A percentile compares a stretch with the other conserved stretches of the same genome.
phyloP scores from a whole-genome alignment of 2,888 invertebrate genomes.

The Eurois occulta region DNA sequence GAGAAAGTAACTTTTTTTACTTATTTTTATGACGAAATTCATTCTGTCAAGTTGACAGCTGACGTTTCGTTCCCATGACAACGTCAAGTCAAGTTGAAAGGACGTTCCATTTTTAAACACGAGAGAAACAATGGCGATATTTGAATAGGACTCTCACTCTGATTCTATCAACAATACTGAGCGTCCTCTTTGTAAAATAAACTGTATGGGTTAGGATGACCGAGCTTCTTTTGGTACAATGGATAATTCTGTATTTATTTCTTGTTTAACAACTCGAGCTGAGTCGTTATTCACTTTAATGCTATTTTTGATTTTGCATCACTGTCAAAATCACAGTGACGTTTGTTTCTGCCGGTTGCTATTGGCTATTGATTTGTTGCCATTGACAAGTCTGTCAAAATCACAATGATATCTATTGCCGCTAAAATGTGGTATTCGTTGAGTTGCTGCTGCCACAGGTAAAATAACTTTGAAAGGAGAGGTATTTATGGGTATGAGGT shows the following conservation, averaged over 20 bases:
- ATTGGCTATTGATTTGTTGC: not conserved
- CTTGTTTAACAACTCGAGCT: not conserved
- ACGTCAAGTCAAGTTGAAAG: constrained; percentile 73
- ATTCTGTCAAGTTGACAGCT: constrained; percentile 75
- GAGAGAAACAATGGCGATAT: constrained; percentile 81
- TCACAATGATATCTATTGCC: not conserved
- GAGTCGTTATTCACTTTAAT: not conserved
- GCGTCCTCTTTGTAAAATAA: constrained; percentile 71
- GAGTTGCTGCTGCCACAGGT: not conserved
- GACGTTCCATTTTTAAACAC: constrained; percentile 81
- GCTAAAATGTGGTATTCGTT: not conserved
- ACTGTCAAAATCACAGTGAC: not conserved
- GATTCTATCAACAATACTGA: constrained; percentile 84
- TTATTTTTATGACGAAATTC: constrained; percentile 47
- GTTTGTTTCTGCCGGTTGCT: not conserved
- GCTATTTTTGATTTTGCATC: not conserved
- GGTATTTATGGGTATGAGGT: not conserved
- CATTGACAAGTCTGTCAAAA: not conserved
- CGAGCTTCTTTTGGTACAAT: not conserved
- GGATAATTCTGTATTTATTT: constrained; percentile 3
- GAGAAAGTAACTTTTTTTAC: constrained; percentile 45
- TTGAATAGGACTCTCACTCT: constrained; percentile 84
- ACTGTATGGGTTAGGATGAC: constrained; percentile 54
- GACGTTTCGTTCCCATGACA: constrained; percentile 77
- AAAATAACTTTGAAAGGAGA: not conserved